Conservation (phyloP, 2,888 invertebrate genomes). For the Catocala sponsa region DNA sequence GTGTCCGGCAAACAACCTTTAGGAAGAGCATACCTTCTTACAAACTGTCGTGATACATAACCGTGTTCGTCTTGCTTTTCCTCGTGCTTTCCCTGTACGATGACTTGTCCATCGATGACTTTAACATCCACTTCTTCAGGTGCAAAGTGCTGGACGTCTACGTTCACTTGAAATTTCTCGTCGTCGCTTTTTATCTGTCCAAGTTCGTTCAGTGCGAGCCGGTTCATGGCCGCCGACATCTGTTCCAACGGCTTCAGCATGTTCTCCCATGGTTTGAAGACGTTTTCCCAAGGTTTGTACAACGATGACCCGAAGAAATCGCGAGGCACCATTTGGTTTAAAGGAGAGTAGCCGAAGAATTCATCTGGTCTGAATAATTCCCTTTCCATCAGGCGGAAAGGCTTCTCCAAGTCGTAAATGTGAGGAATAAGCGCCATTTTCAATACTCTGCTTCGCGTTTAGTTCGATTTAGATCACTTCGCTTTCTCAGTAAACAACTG, state of each 20-base stretch:
- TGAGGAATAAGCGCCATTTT: conserved; percentile 74
- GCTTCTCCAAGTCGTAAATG: conserved; percentile 68
- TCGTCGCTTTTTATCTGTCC: conserved; percentile 81
- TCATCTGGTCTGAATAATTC: conserved; percentile 63
- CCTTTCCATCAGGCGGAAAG: conserved; percentile 74
- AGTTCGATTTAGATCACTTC: conserved; percentile 24
- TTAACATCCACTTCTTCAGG: conserved; percentile 93
- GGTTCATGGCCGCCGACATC: conserved; percentile 67
- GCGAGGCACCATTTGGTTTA: conserved; percentile 52
- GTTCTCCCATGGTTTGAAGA: conserved; percentile 57
- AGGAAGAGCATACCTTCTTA: conserved; percentile 92
- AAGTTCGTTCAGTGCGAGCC: conserved; percentile 75
- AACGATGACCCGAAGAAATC: conserved; percentile 51
- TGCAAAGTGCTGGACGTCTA: conserved; percentile 93
- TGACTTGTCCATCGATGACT: conserved; percentile 90
- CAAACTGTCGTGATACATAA: conserved; percentile 91
- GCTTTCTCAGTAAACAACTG: conserved; percentile 43
- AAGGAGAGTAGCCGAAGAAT: conserved; percentile 54
- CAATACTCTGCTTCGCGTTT: conserved; percentile 25
- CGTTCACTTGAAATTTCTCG: conserved; percentile 90
- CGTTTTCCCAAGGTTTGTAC: conserved; percentile 58
- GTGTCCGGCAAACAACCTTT: conserved; percentile 91
- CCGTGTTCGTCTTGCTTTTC: conserved; percentile 93
- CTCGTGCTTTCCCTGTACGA: conserved; percentile 93
- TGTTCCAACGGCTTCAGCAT: conserved; percentile 69